Evolutionary conservation across 2,113 vertebrate species (phyloP).

Genomic region (Nothocercus nigrocapillus): DNA sequence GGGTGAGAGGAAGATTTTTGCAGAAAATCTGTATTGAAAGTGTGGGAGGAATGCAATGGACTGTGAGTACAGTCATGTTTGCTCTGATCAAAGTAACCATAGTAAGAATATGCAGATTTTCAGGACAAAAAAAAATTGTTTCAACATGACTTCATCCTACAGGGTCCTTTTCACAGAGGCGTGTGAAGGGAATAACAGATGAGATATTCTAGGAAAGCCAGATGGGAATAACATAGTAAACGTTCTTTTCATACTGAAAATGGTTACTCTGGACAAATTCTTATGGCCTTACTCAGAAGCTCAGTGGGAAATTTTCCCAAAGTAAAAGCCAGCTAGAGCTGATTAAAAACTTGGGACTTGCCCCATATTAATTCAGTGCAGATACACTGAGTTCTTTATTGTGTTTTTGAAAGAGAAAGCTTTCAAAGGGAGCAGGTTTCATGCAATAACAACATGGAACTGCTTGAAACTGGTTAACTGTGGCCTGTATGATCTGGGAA

Average conservation of each 20-base stretch:
- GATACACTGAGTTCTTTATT: not conserved
- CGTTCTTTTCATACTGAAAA: constrained; percentile 69
- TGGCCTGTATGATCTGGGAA: not conserved
- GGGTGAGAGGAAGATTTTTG: not conserved
- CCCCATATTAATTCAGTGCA: constrained; percentile 5
- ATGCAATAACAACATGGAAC: not conserved
- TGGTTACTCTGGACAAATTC: constrained; percentile 65
- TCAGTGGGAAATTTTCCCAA: constrained; percentile 62
- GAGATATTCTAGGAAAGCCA: constrained; percentile 74
- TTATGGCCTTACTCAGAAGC: constrained; percentile 57
- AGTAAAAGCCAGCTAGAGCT: constrained; percentile 50
- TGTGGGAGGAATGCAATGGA: constrained; percentile 31
- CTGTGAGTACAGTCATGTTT: not conserved
- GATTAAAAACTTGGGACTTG: constrained; percentile 38
- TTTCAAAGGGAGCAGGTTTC: constrained; percentile 30
- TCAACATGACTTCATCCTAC: constrained; percentile 67
- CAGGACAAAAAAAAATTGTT: constrained; percentile 29
- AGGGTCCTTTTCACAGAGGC: constrained; percentile 57
- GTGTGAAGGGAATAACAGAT: constrained; percentile 66
- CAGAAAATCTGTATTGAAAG: constrained; percentile 37
- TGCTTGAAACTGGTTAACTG: not conserved
- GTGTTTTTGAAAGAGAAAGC: constrained; percentile 5
- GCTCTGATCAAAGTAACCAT: constrained; percentile 50
- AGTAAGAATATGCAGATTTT: constrained; percentile 70
- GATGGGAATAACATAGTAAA: constrained; percentile 70